Evolutionary conservation across 1,140 invertebrate genomes (phyloP).

Genomic region (Drosophila athabasca): DNA sequence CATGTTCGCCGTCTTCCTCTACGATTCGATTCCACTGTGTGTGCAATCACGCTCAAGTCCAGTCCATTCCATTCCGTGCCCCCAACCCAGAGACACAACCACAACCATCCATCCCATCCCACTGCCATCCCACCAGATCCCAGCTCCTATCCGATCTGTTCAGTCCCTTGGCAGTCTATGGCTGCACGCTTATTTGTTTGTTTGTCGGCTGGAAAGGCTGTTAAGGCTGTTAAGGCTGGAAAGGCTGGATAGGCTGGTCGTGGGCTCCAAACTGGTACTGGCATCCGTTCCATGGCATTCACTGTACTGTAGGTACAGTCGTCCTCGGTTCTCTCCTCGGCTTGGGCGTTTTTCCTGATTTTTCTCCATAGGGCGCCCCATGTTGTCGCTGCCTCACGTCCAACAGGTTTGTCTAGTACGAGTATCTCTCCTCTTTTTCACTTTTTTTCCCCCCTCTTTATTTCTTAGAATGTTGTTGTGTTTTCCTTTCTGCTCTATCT

Average conservation of each 20-base stretch:
- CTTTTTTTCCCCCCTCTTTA: slow-evolving; percentile 49
- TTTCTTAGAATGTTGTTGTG: slow-evolving; percentile 73
- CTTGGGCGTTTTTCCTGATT: slow-evolving; percentile 68
- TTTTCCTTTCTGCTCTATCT: slow-evolving; percentile 65
- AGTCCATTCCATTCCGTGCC: slow-evolving; percentile 23
- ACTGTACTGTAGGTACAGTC: slow-evolving; percentile 63
- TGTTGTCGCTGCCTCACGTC: slow-evolving; percentile 4
- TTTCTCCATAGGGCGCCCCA: slow-evolving; percentile 53
- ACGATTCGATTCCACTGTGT: slow-evolving; percentile 54
- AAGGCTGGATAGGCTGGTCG: too few relatives aligned
- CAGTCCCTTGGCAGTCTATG: slow-evolving; percentile 50
- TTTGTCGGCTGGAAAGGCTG: slow-evolving; percentile 25
- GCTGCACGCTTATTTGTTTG: slow-evolving; percentile 76
- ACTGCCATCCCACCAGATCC: slow-evolving; percentile 20
- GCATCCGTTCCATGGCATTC: slow-evolving; percentile 45
- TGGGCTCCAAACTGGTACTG: slow-evolving; percentile 77
- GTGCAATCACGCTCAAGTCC: slow-evolving; percentile 63
- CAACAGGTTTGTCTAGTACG: slow-evolving; percentile 78
- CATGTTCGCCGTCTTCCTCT: slow-evolving; percentile 67
- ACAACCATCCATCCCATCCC: slow-evolving; percentile 1
- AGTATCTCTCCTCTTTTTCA: slow-evolving; percentile 37
- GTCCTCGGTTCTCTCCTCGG: slow-evolving; percentile 45
- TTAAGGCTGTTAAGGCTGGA: too few relatives aligned
- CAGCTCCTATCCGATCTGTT: neutral
- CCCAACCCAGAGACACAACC: slow-evolving; percentile 1